These are phyloP conservation scores for Contarinia nasturtii DNA, from an alignment of 1,140 invertebrate species.

Conservation along the genomic window DNA sequence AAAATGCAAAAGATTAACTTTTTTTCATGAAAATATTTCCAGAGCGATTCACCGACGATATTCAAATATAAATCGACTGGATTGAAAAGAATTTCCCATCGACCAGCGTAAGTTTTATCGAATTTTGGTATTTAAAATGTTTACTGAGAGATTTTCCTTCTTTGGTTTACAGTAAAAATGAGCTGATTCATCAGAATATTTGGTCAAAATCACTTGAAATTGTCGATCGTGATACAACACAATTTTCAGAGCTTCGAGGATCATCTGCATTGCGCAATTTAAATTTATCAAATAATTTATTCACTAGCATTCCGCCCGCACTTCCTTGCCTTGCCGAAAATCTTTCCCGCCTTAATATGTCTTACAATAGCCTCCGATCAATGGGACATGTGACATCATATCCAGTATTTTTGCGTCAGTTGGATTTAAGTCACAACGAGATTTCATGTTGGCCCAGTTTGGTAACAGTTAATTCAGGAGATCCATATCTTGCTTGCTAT, in stretches of 20 bases:
- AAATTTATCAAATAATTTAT: conserved; percentile 82
- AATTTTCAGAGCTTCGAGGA: conserved; percentile 23
- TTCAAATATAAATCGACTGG: too few relatives aligned
- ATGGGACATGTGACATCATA: conserved; percentile 83
- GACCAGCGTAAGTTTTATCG: too few relatives aligned
- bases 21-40: too few relatives aligned
- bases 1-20: too few relatives aligned
- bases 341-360: conserved; percentile 72
- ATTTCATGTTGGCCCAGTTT: conserved; percentile 74
- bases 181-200: conserved; percentile 45
- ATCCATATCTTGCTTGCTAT: conserved; percentile 41
- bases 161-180: conserved; percentile 8
- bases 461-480: conserved; percentile 43
- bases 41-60: too few relatives aligned
- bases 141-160: too few relatives aligned
- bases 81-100: too few relatives aligned
- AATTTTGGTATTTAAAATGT: too few relatives aligned
- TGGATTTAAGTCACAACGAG: conserved; percentile 86
- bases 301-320: conserved; percentile 66
- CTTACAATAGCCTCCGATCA: conserved; percentile 59
- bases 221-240: conserved; percentile 40
- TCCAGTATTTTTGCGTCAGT: conserved; percentile 68
- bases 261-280: conserved; percentile 45
- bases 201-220: conserved; percentile 52
- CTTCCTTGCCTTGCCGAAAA: conserved; percentile 74